Percentiles rank a stretch among this genome's conserved stretches.
phyloP scores from a whole-genome alignment of 2,113 vertebrate species.

The Chloropsis cyanopogon region DNA sequence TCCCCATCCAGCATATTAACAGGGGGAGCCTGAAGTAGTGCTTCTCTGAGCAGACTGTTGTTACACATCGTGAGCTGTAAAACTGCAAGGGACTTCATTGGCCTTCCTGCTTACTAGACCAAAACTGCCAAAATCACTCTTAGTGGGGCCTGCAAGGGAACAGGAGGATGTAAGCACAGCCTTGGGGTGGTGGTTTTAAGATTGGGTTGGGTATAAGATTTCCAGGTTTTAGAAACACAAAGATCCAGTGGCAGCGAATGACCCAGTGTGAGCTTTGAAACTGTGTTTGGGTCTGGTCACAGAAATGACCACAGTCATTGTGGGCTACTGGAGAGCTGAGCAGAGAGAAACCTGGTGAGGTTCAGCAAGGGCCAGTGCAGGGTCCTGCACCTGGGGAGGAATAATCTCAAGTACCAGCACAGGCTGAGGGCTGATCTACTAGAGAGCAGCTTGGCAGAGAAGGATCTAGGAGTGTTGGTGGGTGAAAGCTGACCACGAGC shows the following conservation, averaged over 20 bases:
- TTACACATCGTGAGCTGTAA: background rate
- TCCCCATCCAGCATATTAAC: background rate
- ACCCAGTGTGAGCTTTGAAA: background rate
- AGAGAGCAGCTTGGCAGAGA: background rate
- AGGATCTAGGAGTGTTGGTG: background rate
- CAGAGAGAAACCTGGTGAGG: rapidly evolving
- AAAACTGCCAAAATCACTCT: background rate
- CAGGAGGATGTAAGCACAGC: background rate
- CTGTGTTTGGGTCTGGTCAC: background rate
- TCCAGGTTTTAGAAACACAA: background rate
- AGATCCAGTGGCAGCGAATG: rapidly evolving
- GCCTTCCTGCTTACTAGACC: background rate
- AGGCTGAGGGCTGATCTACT: background rate
- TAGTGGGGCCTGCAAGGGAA: background rate
- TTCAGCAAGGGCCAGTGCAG: background rate
- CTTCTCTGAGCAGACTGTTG: background rate
- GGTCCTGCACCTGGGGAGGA: background rate
- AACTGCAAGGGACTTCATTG: background rate
- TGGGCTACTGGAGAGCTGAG: background rate
- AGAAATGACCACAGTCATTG: rapidly evolving
- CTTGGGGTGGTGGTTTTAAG: rapidly evolving
- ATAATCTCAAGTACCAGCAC: background rate
- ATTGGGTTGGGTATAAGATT: background rate
- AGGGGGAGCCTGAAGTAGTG: background rate
- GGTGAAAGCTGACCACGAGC: background rate